Base-by-base conservation (phyloP, 2,888 invertebrate species). In the Cosmia pyralina region DNA sequence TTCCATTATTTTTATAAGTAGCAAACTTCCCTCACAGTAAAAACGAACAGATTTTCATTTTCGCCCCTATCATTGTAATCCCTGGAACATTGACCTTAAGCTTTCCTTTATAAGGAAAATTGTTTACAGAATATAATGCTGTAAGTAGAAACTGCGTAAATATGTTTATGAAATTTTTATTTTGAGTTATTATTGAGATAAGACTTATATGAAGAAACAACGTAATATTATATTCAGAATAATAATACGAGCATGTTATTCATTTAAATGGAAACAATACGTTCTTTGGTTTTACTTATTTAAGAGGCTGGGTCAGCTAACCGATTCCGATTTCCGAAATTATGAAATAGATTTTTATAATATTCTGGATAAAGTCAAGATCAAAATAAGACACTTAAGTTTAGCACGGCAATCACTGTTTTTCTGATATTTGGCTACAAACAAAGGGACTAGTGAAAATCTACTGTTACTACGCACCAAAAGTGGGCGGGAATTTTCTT, bases 41-140 rank as follows among this genome's bases (percentile, higher is more conserved):
- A 75, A 76, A 72, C 77, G 69, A 75, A 72, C 73, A 69, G 76
- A 78, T 83, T 83, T 76, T 72, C 76, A 85, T 83, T 83, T 73
- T 73, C 74, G 69, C 66, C 71, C 74, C 63, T 78, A 75, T 85
- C 76, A 75, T 76, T 78, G 74, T 81, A 73, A 83, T 85, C 74
- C 71, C 46, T 46, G 63, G 62, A 63, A 72, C 59, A 77, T 77
- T 72, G 79, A 50, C 59, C 52, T 64, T 72, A 68, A 72, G 69
- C 69, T 72, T 82, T 34, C 17, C 22, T 68, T 74, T 77, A 65
- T 67, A 70, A 82, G 71, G 69, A 81, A 83, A 80, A 77, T 77
- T 81, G 77, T 67, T 59, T 77, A 58, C 58, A 64, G 44, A 63
- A 50, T 69, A 66, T 58, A 50, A 76, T 76, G 57, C 28, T 59